Conservation (phyloP, 2,797 vertebrate genomes). For the Paratrypauchen microcephalus region DNA sequence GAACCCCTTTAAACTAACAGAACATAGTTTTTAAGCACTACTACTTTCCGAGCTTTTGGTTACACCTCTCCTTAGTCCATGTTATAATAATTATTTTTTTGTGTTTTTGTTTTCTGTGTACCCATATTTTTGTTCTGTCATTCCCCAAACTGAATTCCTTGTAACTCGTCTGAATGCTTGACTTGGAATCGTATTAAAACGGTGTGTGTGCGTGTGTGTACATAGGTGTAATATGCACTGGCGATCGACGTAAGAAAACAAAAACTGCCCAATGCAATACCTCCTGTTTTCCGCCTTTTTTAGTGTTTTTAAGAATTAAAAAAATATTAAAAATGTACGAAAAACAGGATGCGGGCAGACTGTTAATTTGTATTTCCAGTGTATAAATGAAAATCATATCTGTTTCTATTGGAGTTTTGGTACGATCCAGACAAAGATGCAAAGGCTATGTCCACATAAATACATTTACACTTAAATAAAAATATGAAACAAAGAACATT, state of each 20-base stretch:
- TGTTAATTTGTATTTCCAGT: conserved; percentile 9
- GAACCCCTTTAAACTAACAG: conserved; percentile 27
- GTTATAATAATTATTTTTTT: conserved; percentile 30
- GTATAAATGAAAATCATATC: not conserved
- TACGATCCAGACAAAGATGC: not conserved
- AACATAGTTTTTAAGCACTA: conserved; percentile 67
- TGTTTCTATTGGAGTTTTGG: conserved; percentile 1
- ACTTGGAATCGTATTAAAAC: conserved; percentile 15
- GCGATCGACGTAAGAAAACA: conserved; percentile 27
- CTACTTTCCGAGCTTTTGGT: conserved; percentile 77
- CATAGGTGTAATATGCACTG: conserved; percentile 45
- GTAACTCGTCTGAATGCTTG: conserved; percentile 46
- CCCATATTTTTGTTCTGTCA: conserved; percentile 2
- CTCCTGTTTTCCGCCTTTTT: conserved; percentile 29
- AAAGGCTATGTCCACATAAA: conserved; percentile 2
- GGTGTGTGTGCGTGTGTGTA: conserved; percentile 13
- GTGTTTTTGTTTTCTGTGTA: conserved; percentile 4
- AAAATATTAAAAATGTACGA: conserved; percentile 4
- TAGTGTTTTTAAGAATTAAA: conserved; percentile 1
- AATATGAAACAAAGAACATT: not conserved
- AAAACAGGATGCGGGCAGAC: conserved; percentile 2
- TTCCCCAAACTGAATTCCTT: conserved; percentile 23
- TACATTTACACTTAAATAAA: not conserved
- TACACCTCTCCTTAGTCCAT: conserved; percentile 70
- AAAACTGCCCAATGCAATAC: conserved; percentile 20